These are phyloP conservation scores for Cabera pusaria DNA, from an alignment of 2,888 invertebrate genomes.

Conservation along the genomic window DNA sequence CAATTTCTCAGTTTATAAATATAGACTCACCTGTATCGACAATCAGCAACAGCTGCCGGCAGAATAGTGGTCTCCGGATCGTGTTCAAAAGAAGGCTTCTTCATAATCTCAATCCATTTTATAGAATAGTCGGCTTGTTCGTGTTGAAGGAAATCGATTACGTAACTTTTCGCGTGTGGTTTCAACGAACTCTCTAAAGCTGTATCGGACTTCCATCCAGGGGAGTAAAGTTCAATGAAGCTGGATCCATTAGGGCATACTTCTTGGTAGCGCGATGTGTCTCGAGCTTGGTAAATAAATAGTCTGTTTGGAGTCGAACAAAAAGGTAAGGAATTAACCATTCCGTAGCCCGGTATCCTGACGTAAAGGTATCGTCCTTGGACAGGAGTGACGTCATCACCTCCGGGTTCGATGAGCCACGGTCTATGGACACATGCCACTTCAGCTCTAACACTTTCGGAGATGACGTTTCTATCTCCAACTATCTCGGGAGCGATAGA, in stretches of 20 bases:
- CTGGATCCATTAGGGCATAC: slow-evolving; percentile 85
- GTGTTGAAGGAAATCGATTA: slow-evolving; percentile 89
- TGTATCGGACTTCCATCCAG: slow-evolving; percentile 85
- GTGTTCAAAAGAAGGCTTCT: slow-evolving; percentile 80
- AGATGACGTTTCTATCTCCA: slow-evolving; percentile 75
- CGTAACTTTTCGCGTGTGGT: slow-evolving; percentile 87
- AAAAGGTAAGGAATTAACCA: slow-evolving; percentile 71
- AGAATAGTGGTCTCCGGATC: slow-evolving; percentile 77
- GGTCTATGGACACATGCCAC: slow-evolving; percentile 88
- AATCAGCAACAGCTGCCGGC: slow-evolving; percentile 81
- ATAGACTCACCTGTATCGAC: slow-evolving; percentile 86
- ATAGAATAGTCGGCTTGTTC: slow-evolving; percentile 89
- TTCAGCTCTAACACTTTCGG: slow-evolving; percentile 78
- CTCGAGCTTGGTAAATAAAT: slow-evolving; percentile 87
- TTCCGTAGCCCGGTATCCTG: slow-evolving; percentile 86
- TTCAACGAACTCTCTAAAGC: slow-evolving; percentile 71
- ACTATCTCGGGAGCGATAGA: slow-evolving; percentile 69
- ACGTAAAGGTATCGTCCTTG: slow-evolving; percentile 88
- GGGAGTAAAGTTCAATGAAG: slow-evolving; percentile 87
- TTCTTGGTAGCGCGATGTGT: slow-evolving; percentile 84
- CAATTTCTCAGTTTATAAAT: no score
- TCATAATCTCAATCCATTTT: slow-evolving; percentile 91
- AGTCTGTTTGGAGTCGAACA: slow-evolving; percentile 89
- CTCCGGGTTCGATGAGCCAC: slow-evolving; percentile 90
- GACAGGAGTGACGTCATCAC: slow-evolving; percentile 84